Evolutionary conservation across 2,113 vertebrate genomes (phyloP).

Genomic region (Gymnarchus niloticus): DNA sequence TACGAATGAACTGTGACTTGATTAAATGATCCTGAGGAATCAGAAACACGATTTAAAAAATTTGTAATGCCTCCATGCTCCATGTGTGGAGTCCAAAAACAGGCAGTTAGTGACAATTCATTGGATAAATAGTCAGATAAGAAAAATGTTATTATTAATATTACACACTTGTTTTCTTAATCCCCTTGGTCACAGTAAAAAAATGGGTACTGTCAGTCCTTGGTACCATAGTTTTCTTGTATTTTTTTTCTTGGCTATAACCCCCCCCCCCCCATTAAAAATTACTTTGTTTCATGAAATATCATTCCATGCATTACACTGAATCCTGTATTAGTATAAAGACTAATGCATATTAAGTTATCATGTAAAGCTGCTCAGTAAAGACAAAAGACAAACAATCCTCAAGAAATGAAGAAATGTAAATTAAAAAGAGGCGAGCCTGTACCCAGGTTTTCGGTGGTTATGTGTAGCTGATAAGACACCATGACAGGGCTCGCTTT

Average conservation of each 20-base stretch:
- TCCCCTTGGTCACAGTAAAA: no score
- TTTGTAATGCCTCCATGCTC: no score
- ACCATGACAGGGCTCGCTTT: not conserved
- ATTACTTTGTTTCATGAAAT: not conserved
- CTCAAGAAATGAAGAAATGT: not conserved
- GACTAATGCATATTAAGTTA: not conserved
- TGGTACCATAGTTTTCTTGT: no score
- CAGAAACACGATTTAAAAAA: not conserved
- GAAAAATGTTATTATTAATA: no score
- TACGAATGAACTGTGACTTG: not conserved
- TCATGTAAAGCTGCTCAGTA: not conserved
- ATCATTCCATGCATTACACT: not conserved
- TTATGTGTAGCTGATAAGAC: not conserved
- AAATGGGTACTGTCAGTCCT: no score
- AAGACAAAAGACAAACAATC: not conserved
- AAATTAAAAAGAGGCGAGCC: not conserved
- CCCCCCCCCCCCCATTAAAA: no score
- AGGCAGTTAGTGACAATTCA: no score
- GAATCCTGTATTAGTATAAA: not conserved
- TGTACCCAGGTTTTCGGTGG: not conserved
- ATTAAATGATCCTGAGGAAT: not conserved
- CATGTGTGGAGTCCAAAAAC: no score
- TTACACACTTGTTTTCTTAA: no score
- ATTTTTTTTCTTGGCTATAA: no score
- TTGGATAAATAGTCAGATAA: no score